Evolutionary conservation across 30 jellyfish, hydroid and myxozoan species (phyloP).

Genomic region (Nemopilema nomurai): DNA sequence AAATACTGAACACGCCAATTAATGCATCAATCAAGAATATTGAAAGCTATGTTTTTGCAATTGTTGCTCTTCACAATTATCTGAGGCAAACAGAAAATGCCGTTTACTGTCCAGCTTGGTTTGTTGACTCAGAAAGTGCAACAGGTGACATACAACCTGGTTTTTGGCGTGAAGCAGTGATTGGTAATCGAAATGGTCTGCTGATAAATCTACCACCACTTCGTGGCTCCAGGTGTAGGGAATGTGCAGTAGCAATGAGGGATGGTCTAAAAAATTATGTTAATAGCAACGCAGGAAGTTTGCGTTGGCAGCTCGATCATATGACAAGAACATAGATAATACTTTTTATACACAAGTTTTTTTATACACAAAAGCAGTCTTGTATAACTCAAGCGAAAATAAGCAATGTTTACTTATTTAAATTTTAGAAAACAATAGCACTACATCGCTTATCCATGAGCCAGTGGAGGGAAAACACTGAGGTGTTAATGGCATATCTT

Average conservation of each 20-base stretch:
- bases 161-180: constrained; percentile 6
- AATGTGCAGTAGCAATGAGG: constrained; percentile 14
- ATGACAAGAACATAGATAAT: too few species aligned
- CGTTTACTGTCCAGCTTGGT: constrained; percentile 15
- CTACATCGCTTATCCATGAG: too few species aligned
- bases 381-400: too few species aligned
- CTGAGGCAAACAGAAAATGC: constrained; percentile 39
- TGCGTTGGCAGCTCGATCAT: constrained; percentile 30
- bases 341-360: too few species aligned
- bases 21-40: constrained; percentile 15
- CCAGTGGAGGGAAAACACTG: too few species aligned
- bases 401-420: too few species aligned
- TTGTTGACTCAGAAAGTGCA: constrained; percentile 34
- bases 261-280: neutral
- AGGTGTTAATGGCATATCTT: too few species aligned
- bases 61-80: constrained; percentile 30
- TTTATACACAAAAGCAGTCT: too few species aligned
- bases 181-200: neutral
- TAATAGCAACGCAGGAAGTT: neutral
- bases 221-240: constrained; percentile 34
- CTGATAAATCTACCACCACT: constrained; percentile 11
- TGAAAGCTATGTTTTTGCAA: constrained; percentile 21
- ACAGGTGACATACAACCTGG: neutral
- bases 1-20: constrained; percentile 36
- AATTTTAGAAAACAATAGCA: too few species aligned